Evolutionary conservation across 2,797 vertebrate genomes (phyloP).

Genomic region (Chaunax sp.): DNA sequence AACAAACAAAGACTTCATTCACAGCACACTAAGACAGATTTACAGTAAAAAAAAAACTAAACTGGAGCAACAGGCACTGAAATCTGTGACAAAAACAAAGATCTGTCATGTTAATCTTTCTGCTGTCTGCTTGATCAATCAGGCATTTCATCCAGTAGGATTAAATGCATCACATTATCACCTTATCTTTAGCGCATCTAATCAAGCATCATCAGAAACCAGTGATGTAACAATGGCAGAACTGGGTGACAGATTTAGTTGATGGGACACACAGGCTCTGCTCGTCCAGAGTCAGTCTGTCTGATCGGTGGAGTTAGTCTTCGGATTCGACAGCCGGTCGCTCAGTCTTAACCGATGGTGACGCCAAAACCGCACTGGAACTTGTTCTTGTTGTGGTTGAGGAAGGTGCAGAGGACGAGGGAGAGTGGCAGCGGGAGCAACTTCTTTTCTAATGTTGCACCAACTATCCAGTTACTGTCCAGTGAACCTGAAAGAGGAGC

Average conservation of each 20-base stretch:
- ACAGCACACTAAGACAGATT: conserved; percentile 43
- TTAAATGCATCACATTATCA: conserved; percentile 18
- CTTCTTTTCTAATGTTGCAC: conserved; percentile 93
- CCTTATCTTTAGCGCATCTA: conserved; percentile 14
- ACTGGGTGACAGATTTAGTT: conserved; percentile 12
- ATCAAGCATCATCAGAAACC: conserved; percentile 23
- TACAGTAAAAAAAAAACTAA: conserved; percentile 49
- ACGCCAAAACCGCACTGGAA: conserved; percentile 94
- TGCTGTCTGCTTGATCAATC: no score
- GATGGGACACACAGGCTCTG: conserved; percentile 30
- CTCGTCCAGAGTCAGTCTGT: conserved; percentile 33
- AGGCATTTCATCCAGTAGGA: neutral
- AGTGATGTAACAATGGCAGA: conserved; percentile 2
- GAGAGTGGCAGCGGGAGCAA: conserved; percentile 90
- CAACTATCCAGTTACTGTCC: conserved; percentile 94
- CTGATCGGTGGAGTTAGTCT: conserved; percentile 13
- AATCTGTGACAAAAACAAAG: conserved; percentile 39
- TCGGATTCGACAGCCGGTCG: conserved; percentile 20
- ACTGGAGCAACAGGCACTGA: conserved; percentile 48
- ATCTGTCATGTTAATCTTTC: no score
- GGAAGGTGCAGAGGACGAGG: conserved; percentile 90
- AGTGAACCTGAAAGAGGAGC: conserved; percentile 82
- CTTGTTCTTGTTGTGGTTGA: conserved; percentile 93
- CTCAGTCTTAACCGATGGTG: conserved; percentile 85
- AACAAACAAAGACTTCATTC: conserved; percentile 42